Evolutionary conservation across 1,140 invertebrate species (phyloP).

Genomic region (Drosophila kohkoa): DNA sequence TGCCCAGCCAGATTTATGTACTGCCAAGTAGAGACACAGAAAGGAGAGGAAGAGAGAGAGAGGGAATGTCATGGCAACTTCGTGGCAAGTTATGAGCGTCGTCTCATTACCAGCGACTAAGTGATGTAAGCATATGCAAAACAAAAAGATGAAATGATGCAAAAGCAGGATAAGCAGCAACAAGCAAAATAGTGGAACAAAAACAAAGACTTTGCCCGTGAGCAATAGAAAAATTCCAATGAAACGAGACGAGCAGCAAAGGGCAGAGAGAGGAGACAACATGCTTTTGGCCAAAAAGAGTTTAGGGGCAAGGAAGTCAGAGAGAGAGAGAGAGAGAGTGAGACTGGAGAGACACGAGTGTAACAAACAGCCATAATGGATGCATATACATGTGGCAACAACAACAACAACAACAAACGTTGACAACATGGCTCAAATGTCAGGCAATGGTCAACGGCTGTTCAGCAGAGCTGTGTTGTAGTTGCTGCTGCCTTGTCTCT

Average conservation of each 20-base stretch:
- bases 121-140: constrained; percentile 65
- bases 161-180: constrained; percentile 20
- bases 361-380: constrained; percentile 75
- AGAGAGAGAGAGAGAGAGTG: too few species aligned
- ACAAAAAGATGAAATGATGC: constrained; percentile 6
- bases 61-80: constrained; percentile 23
- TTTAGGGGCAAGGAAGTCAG: constrained; percentile 6
- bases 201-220: constrained; percentile 15
- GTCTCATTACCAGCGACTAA: constrained; percentile 67
- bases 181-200: neutral
- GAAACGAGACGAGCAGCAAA: constrained; percentile 58
- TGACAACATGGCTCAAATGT: constrained; percentile 82
- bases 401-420: constrained; percentile 63
- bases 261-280: neutral
- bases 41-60: neutral
- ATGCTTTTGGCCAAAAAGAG: constrained; percentile 31
- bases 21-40: neutral
- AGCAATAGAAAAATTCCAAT: constrained; percentile 58
- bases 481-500: constrained; percentile 25
- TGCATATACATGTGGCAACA: constrained; percentile 57
- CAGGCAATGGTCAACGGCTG: constrained; percentile 77
- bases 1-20: constrained; percentile 61
- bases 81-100: constrained; percentile 50
- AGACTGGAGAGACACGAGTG: constrained; percentile 35
- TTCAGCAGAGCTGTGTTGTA: constrained; percentile 34